Percentiles rank a stretch among this genome's conserved stretches.
These are phyloP conservation scores for Todiramphus chloris DNA, from an alignment of 2,113 vertebrate genomes.

Conservation along the genomic window DNA sequence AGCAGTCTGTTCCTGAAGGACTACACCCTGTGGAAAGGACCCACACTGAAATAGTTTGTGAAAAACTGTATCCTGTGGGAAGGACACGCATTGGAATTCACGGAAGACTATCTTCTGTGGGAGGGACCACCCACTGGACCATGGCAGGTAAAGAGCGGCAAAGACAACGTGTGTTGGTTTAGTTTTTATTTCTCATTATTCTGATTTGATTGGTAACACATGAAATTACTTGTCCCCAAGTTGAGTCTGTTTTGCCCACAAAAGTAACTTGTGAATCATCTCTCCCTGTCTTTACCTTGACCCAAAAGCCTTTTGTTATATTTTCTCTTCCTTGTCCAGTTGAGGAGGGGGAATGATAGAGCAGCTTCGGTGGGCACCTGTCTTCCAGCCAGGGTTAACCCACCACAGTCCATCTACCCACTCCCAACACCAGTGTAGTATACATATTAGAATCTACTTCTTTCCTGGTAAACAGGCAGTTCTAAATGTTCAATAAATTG, in stretches of 20 bases:
- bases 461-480: background rate
- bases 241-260: too few relatives aligned
- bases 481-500: background rate
- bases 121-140: background rate
- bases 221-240: background rate
- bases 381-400: background rate
- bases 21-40: too few relatives aligned
- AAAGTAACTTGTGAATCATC: too few relatives aligned
- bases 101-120: too few relatives aligned
- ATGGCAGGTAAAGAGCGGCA: background rate
- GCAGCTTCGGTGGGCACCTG: background rate
- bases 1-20: background rate
- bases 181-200: background rate
- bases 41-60: too few relatives aligned
- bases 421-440: background rate
- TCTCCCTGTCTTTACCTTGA: too few relatives aligned
- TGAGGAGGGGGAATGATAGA: background rate
- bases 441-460: background rate
- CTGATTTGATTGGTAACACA: too few relatives aligned
- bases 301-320: rapidly evolving
- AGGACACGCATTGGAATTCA: too few relatives aligned
- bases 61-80: too few relatives aligned
- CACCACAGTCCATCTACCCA: background rate
- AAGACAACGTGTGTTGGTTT: background rate
- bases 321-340: background rate